Evolutionary conservation across 2,797 vertebrate species (phyloP), one percentile per base, ranked within the genome.

Genomic region (Dendrocincla tyrannina): DNA sequence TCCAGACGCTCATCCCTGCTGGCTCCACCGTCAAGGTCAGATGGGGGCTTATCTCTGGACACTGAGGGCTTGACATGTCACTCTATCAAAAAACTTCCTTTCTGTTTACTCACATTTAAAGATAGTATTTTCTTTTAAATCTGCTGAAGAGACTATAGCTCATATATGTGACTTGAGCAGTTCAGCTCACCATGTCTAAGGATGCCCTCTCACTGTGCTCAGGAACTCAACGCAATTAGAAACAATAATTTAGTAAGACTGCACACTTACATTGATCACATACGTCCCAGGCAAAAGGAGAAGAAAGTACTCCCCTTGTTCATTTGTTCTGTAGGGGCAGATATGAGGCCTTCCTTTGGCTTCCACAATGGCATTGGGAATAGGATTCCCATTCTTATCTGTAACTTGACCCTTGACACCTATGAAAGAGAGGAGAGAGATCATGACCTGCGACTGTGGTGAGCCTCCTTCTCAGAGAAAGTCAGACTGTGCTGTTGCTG

Each of bases 331-430:
- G 92, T 99, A 99, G 1, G 99, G 98, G 95, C 98, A 99, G 79
- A 99, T 33, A 4, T 99, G 99, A 12, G 53, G 93, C 63, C 98
- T 98, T 72, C 98, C 98, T 91, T 95, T 56, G 70, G 99, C 98
- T 96, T 99, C 98, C 84, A 99, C 99, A 2, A 98, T 97, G 9
- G 98, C 99, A 0, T 98, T 98, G 68, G 98, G 96, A 39, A 99
- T 97, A 4, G 99, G 98, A 52, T 93, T 86, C 22, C 98, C 98
- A 3, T 97, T 93, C 17, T 91, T 84, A 66, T 98, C 97, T 23
- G 98, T 96, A 84, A 99, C 99, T 82, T 98, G 99, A 60, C 99
- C 99, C 97, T 99, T 99, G 84, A 99, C 95, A 86, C 99, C 99
- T 99, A 64, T 12, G 52, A 47, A 70, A 33, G 41, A 76, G 60